Conservation (phyloP, 1,140 invertebrate species). For the Eciton burchellii region DNA sequence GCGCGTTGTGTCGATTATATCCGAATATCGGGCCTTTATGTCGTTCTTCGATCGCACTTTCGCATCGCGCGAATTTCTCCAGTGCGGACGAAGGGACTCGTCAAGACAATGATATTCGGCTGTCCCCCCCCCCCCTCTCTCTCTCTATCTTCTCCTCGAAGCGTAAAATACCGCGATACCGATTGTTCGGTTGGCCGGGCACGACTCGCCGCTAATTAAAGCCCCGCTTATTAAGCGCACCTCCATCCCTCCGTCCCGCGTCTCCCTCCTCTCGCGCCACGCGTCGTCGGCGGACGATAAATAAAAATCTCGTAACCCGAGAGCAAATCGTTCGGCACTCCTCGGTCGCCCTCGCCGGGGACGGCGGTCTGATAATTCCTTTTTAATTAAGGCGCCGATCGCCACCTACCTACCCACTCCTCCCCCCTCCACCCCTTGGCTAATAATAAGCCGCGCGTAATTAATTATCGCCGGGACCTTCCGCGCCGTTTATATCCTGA, state of each 20-base stretch:
- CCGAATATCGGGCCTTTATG: background rate
- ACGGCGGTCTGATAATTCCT: slow-evolving; percentile 40
- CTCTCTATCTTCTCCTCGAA: background rate
- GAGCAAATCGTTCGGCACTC: slow-evolving; percentile 13
- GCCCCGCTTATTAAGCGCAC: background rate
- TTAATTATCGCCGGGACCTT: slow-evolving; percentile 45
- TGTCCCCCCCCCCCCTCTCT: too few species aligned
- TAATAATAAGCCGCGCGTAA: slow-evolving; percentile 47
- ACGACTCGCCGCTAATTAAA: slow-evolving; percentile 1
- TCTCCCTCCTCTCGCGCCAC: background rate
- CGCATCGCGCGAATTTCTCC: too few species aligned
- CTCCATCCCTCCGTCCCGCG: background rate
- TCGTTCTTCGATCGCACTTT: too few species aligned
- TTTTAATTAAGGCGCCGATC: slow-evolving; percentile 45
- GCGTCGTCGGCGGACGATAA: background rate
- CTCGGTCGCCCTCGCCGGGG: background rate
- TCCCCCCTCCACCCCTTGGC: background rate
- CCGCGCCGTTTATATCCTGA: slow-evolving; percentile 30
- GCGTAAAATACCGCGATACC: slow-evolving; percentile 5
- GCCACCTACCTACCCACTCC: too few species aligned
- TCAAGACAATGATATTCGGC: background rate
- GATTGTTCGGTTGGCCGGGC: background rate
- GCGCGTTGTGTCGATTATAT: background rate
- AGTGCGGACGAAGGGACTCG: too few species aligned
- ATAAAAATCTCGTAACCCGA: slow-evolving; percentile 30